Base-by-base conservation (phyloP, 1,140 invertebrate genomes). In the Nymphalis io region DNA sequence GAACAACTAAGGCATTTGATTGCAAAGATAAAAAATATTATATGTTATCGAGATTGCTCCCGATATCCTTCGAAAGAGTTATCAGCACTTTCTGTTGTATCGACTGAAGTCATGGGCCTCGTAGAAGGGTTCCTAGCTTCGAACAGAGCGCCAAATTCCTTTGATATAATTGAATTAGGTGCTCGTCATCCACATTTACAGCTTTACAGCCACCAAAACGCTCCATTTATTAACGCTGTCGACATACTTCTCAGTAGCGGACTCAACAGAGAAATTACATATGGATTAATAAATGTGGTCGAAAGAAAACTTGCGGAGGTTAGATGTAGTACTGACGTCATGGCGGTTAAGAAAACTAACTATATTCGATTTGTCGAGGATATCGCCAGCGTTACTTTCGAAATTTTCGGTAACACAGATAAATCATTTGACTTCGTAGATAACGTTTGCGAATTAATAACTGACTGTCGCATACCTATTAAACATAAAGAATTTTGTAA, bases 291-390 rank as follows among this genome's bases (percentile, higher is more conserved):
- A 57, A 92, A 92, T 73, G 86, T 92, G 3, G 90, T 91, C 0
- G 92, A 92, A 72, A 80, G 89, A 68, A 92, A 92, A 74, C 81
- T 90, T 0, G 88, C 90, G 0, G 90, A 92, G 81, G 88, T 92
- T 5, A 80, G 86, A 67, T 79, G 69, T 18, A 78, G 81, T 61
- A 87, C 85, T 12, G 88, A 92, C 63, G 76, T 91, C 3, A 80
- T 85, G 39, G 84, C 84, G 2, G 87, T 89, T 1, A 92, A 92
- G 66, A 89, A 92, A 71, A 90, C 78, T 1, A 92, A 92, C 72
- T 92, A 91, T 71, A 88, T 92, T 44, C 73, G 84, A 38, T 92
- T 92, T 60, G 84, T 92, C 6, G 89, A 91, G 82, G 91, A 92
- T 65, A 87, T 92, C 15, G 87, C 88, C 0, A 92, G 88, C 55